phyloP scores from a whole-genome alignment of 2,797 vertebrate genomes.

The Buceros bicornis region DNA sequence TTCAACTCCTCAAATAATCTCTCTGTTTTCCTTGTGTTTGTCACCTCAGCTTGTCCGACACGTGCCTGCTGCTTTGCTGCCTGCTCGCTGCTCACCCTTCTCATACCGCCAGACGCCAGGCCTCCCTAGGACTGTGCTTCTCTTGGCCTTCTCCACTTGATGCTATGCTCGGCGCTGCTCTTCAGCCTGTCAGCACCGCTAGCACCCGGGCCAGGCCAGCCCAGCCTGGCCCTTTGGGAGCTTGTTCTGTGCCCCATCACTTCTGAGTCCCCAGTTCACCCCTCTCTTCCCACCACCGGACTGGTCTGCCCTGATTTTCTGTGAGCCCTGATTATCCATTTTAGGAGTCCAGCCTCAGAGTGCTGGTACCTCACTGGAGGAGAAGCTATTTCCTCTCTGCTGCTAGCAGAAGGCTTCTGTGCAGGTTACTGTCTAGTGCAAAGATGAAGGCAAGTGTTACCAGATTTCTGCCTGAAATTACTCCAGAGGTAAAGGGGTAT shows the following conservation, averaged over 20 bases:
- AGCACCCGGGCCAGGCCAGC: accelerated
- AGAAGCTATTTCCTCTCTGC: neutral
- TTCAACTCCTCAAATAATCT: neutral
- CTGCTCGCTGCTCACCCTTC: neutral
- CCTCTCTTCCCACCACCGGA: accelerated
- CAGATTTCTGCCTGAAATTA: neutral
- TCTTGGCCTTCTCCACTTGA: neutral
- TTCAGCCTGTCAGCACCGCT: neutral
- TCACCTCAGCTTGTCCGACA: neutral
- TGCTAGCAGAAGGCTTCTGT: neutral
- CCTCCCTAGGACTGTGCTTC: accelerated
- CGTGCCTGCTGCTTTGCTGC: neutral
- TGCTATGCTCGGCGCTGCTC: accelerated
- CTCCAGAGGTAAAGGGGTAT: neutral
- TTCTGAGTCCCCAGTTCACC: neutral
- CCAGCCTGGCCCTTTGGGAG: neutral
- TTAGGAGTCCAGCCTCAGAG: no score
- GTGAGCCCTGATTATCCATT: accelerated
- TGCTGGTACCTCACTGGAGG: neutral
- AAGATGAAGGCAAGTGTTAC: neutral
- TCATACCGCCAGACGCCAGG: accelerated
- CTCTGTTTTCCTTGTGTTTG: neutral
- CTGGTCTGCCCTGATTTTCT: neutral
- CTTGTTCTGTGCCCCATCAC: accelerated
- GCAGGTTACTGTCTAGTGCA: neutral